Percentiles rank a stretch among this genome's conserved stretches.
Conservation (phyloP, 2,797 vertebrate genomes). For the Halcyon chelicuti region DNA sequence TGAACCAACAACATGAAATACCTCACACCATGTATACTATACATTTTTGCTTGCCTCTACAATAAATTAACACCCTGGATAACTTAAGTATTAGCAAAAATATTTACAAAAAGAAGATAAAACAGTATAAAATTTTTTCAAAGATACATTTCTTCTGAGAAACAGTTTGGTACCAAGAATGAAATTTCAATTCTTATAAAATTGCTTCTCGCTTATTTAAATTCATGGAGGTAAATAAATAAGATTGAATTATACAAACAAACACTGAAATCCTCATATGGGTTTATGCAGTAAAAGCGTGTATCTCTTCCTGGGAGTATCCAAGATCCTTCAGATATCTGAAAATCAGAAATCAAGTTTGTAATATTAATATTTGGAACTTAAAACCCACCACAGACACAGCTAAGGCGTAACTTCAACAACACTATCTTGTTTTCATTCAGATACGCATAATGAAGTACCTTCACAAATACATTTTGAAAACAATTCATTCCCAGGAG, state of each 20-base stretch:
- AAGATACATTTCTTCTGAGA: constrained; percentile 59
- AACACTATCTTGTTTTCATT: background rate
- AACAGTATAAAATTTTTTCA: constrained; percentile 67
- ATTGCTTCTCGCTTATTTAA: constrained; percentile 60
- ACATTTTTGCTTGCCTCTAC: constrained; percentile 30
- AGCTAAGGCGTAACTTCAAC: background rate
- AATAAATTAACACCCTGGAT: constrained; percentile 54
- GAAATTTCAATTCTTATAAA: constrained; percentile 68
- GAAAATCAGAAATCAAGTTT: constrained; percentile 57
- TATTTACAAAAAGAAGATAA: constrained; percentile 76
- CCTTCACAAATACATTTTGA: background rate
- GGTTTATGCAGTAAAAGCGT: constrained; percentile 86
- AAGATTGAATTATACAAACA: constrained; percentile 33
- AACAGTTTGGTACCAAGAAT: constrained; percentile 66
- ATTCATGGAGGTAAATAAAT: constrained; percentile 62
- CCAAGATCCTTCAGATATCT: constrained; percentile 88
- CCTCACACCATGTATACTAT: background rate
- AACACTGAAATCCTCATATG: background rate
- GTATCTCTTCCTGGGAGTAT: constrained; percentile 87
- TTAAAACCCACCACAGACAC: background rate
- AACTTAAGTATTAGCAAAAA: constrained; percentile 73
- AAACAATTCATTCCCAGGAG: background rate
- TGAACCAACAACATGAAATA: background rate
- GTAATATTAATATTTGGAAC: background rate
- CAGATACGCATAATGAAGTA: background rate